Base-by-base conservation (phyloP, 2,888 invertebrate species). In the Drosophila mimetica region DNA sequence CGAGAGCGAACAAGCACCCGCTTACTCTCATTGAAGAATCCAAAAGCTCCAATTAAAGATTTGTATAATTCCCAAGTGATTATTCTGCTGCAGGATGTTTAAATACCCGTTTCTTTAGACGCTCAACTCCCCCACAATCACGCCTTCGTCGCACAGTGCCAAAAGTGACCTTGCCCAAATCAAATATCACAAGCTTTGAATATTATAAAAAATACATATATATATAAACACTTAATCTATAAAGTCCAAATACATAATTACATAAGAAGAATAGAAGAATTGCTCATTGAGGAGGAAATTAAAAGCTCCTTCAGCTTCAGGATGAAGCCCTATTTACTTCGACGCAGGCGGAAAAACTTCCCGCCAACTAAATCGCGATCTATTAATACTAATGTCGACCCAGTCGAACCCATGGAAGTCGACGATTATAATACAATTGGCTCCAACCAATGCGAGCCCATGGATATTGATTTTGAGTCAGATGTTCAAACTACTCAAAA, bases 1-100 rank as follows among this genome's bases (percentile, higher is more conserved):
- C 7, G 9, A 11, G n/a, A 37, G 37, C 3, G 1, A 37, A 16
- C 14, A n/a, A 13, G 34, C 34, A 5, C n/a, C 7, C 7, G 5
- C 34, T n/a, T n/a, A n/a, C 34, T 34, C 7, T 13, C 5, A 7
- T 34, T n/a, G n/a, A 13, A 13, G n/a, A n/a, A 13, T 6, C 2
- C n/a, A 34, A 5, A n/a, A 34, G 34, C n/a, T 34, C 6, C 2
- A 7, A n/a, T 7, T 41, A 7, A 2, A 41, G 20, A 7, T 41
- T 13, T 6, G 4, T 52, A 41, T 11, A 53, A 42, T 53, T 42
- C 41, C n/a, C 41, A 53, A 53, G 41, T 30, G 18, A 3, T 18
- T 28, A 5, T 52, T 39, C 16, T 11, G 9, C 14, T 3, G 18
- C 16, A 2, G 5, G 6, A 39, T 9, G 13, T 5, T 39, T 39